Base-by-base conservation (phyloP, 2,888 invertebrate genomes). In the Frankliniella fusca region DNA sequence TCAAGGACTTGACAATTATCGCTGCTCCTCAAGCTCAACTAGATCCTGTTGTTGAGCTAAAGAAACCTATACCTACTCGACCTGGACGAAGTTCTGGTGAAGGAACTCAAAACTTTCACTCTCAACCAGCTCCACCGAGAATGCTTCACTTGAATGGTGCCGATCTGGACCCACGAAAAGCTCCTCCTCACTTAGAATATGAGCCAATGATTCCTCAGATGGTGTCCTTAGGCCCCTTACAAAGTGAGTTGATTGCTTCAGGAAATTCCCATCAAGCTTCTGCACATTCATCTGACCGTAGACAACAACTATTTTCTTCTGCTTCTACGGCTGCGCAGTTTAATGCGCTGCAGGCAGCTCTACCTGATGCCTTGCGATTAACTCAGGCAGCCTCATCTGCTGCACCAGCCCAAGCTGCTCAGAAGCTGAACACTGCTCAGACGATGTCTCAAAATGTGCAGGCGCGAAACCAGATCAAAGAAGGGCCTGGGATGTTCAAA, bases 1-100 rank as follows among this genome's bases (percentile, higher is more conserved):
- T 89, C 49, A 85, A 85, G 82, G 86, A 88, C 82, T 84, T 89
- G 81, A 86, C 86, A 84, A 88, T 89, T 81, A 84, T 89, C 20
- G 86, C 87, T 81, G 83, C 85, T 49, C 85, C 87, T 15, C 83
- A 83, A 48, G 86, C 86, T 83, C 90, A 90, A 84, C 89, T 88
- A 84, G 86, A 87, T 82, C 87, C 88, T 84, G 87, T 88, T 83
- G 61, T 79, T 23, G 48, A 49, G 23, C 80, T 81, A 0, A 81
- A 50, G 80, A 83, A 81, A 48, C 27, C 81, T 48, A 80, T 83
- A 10, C 65, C 82, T 23, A 81, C 81, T 54, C 80, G 61, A 38
- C 50, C 80, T 80, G 54, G 48, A 70, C 27, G 79, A 27, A 70
- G 81, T 76, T 81, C 79, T 23, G 80, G 49, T 38, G 80, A 80